phyloP scores from a whole-genome alignment of 2,888 invertebrate species.

The Clitarchus hookeri region DNA sequence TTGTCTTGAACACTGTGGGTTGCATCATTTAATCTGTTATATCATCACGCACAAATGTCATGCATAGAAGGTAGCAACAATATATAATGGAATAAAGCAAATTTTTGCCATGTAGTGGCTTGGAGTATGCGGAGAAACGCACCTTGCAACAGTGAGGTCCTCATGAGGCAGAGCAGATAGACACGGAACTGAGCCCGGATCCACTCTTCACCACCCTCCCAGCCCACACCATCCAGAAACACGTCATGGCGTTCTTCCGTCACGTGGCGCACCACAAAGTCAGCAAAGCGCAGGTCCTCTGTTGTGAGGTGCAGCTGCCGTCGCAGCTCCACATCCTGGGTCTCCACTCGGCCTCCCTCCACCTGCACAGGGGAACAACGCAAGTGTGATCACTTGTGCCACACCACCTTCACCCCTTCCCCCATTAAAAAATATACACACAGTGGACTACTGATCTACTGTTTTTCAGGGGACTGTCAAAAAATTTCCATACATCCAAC shows the following conservation, averaged over 20 bases:
- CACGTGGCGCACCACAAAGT: constrained; percentile 83
- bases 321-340: constrained; percentile 76
- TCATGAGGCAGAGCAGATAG: constrained; percentile 78
- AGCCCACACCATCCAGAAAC: constrained; percentile 73
- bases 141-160: constrained; percentile 78
- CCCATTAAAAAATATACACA: too few species aligned
- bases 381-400: too few species aligned
- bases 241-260: constrained; percentile 68
- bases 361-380: constrained; percentile 56
- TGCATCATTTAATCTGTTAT: background rate
- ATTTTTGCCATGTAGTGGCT: too few species aligned
- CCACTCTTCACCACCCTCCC: constrained; percentile 97
- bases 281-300: constrained; percentile 94
- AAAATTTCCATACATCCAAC: too few species aligned
- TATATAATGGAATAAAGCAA: too few species aligned
- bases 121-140: constrained; percentile 40
- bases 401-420: too few species aligned
- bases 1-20: background rate
- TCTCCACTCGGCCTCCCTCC: constrained; percentile 84
- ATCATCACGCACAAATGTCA: background rate
- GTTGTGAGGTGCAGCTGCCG: constrained; percentile 87
- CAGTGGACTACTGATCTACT: too few species aligned
- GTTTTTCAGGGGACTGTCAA: too few species aligned
- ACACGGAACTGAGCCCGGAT: constrained; percentile 91
- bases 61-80: too few species aligned